A percentile compares a stretch with the other conserved stretches of the same genome.
Evolutionary conservation across 2,113 vertebrate genomes (phyloP).

Genomic region (Brienomyrus longianalis): DNA sequence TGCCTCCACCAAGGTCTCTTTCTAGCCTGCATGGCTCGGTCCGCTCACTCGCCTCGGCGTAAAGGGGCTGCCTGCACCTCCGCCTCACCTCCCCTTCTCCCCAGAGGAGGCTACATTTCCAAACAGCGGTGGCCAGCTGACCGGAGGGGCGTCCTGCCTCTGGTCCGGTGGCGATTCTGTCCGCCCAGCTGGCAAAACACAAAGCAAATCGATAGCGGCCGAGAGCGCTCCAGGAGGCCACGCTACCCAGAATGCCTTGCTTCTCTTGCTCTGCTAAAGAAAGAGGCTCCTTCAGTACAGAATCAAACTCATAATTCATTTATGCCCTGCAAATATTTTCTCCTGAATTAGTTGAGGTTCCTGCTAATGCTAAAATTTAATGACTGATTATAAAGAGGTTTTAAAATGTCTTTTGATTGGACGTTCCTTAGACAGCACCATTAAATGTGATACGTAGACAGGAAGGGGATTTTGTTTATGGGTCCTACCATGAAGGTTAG

Average conservation of each 20-base stretch:
- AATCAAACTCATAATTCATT: not conserved
- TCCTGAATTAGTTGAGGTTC: not conserved
- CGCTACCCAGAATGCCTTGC: not conserved
- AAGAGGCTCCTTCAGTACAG: not conserved
- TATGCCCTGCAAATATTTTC: not conserved
- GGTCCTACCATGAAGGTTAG: not conserved
- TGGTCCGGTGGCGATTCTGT: not conserved
- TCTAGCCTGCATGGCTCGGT: not conserved
- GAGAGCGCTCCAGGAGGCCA: not conserved
- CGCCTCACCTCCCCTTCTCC: not conserved
- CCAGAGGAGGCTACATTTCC: not conserved
- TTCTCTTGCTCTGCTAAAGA: not conserved
- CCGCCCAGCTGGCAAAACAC: not conserved
- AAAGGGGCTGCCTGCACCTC: not conserved
- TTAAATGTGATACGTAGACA: not conserved
- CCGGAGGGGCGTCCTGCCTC: not conserved
- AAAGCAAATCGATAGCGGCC: not conserved
- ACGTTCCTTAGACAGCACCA: not conserved
- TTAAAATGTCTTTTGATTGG: not conserved
- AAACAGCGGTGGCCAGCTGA: not conserved
- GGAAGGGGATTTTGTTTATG: not conserved
- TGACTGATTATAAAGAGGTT: not conserved
- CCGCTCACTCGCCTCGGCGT: not conserved
- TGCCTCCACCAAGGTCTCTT: slow-evolving; percentile 20
- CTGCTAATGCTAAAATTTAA: not conserved